Conservation (phyloP, 2,113 vertebrate genomes). For the Salvelinus fontinalis region DNA sequence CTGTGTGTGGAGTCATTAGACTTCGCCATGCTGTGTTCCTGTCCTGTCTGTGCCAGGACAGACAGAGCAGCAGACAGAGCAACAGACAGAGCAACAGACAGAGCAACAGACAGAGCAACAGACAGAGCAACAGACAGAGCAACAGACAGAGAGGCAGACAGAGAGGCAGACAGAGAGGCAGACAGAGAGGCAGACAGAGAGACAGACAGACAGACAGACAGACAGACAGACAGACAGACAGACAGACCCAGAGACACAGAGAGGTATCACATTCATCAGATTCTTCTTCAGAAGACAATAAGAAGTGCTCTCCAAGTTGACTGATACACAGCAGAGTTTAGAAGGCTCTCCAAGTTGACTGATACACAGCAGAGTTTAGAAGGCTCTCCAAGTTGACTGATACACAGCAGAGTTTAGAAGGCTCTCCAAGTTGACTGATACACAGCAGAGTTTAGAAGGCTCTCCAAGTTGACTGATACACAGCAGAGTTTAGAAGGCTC, state of each 20-base stretch:
- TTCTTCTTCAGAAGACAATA: conserved; percentile 26
- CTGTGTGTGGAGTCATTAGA: conserved; percentile 40
- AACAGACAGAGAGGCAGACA: conserved; percentile 31
- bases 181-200: conserved; percentile 21
- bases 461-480: no score
- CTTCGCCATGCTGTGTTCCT: conserved; percentile 34
- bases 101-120: not conserved
- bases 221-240: conserved; percentile 27
- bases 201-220: conserved; percentile 12
- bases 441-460: no score
- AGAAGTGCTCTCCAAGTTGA: conserved; percentile 36
- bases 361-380: no score
- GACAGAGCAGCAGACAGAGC: conserved; percentile 14
- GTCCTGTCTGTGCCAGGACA: conserved; percentile 42
- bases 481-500: no score
- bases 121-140: not conserved
- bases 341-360: no score
- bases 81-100: not conserved
- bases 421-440: no score
- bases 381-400: no score
- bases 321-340: conserved; percentile 12
- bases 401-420: no score
- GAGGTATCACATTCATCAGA: conserved; percentile 33
- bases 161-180: not conserved
- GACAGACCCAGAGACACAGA: not conserved